Conservation (phyloP, 1,140 invertebrate genomes). For the Limonius californicus region DNA sequence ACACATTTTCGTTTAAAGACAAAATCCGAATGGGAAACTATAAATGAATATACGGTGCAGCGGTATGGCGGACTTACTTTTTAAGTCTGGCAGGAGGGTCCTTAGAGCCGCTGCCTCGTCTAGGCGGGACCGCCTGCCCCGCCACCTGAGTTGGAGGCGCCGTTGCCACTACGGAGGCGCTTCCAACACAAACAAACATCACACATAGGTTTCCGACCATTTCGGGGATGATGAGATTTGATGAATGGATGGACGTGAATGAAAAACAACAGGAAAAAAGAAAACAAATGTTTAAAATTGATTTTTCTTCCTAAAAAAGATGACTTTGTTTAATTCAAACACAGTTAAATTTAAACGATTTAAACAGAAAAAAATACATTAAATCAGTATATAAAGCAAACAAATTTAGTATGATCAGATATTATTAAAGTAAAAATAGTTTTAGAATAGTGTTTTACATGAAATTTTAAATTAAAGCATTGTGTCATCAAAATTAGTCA, state of each 20-base stretch:
- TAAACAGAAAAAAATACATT: not conserved
- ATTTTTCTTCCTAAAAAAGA: not conserved
- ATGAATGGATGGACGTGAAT: conserved; percentile 16
- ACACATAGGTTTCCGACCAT: conserved; percentile 41
- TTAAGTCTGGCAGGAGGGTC: conserved; percentile 33
- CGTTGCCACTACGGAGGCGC: conserved; percentile 46
- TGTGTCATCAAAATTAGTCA: too few species aligned
- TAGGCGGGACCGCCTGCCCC: conserved; percentile 36
- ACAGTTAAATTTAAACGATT: not conserved
- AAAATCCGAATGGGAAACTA: not conserved
- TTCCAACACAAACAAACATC: conserved; percentile 47
- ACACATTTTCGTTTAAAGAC: not conserved
- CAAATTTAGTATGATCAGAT: too few species aligned
- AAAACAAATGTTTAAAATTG: conserved; percentile 8
- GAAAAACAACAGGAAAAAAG: conserved; percentile 15
- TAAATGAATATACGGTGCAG: not conserved
- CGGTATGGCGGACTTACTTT: not conserved
- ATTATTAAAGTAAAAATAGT: too few species aligned
- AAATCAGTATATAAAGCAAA: not conserved
- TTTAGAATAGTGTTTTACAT: too few species aligned
- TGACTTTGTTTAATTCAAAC: not conserved
- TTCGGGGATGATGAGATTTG: conserved; percentile 14
- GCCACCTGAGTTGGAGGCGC: conserved; percentile 41
- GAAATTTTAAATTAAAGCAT: too few species aligned
- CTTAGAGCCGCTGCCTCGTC: conserved; percentile 44